These are phyloP conservation scores for Acipenser oxyrinchus DNA, from an alignment of 2,797 vertebrate species.

Conservation along the genomic window DNA sequence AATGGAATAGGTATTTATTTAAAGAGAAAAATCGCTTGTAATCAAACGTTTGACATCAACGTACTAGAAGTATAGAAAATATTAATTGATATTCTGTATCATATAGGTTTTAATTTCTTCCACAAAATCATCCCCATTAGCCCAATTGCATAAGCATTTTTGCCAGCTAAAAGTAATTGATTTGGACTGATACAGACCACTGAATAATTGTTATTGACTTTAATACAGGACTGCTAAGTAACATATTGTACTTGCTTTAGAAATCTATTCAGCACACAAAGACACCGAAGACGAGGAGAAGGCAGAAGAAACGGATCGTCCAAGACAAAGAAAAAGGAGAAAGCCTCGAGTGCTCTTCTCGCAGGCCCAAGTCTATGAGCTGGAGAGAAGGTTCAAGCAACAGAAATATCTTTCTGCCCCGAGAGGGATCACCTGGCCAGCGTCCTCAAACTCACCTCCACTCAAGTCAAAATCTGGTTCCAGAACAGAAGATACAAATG, in stretches of 20 bases:
- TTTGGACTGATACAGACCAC: too few species aligned
- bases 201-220: too few species aligned
- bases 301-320: conserved; percentile 63
- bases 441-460: conserved; percentile 89
- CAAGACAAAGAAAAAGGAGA: conserved; percentile 76
- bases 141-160: too few species aligned
- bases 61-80: too few species aligned
- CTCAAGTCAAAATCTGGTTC: conserved; percentile 99
- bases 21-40: too few species aligned
- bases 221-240: too few species aligned
- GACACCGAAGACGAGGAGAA: conserved; percentile 60
- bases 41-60: too few species aligned
- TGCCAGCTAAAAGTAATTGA: too few species aligned
- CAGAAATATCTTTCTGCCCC: conserved; percentile 92
- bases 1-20: too few species aligned
- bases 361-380: conserved; percentile 94
- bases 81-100: too few species aligned
- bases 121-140: too few species aligned
- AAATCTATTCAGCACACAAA: conserved; percentile 59
- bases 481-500: conserved; percentile 97
- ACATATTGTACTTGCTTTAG: conserved; percentile 32
- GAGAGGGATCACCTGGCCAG: conserved; percentile 92
- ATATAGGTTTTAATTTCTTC: too few species aligned
- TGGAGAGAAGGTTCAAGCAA: conserved; percentile 95
- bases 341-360: conserved; percentile 97